Evolutionary conservation across 2,888 invertebrate genomes (phyloP), one percentile per base, ranked within the genome.

Genomic region (Patella depressa): DNA sequence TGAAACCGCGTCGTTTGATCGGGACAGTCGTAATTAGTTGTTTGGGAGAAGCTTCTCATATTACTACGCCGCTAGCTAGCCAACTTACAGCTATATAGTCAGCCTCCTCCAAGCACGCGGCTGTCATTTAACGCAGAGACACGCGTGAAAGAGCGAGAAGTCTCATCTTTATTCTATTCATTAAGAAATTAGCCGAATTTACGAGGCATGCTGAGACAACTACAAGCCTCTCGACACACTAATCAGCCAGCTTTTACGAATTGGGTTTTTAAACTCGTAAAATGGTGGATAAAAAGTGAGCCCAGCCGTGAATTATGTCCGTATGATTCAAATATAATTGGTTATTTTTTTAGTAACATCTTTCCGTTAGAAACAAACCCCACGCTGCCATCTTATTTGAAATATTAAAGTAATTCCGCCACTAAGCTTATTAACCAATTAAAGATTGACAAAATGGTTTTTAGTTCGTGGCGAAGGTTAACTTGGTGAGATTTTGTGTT

Each of bases 1-100:
- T 74, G 73, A 71, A 71, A 72, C 73, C 70, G 72, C 53, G 53
- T 45, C 76, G 76, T 76, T 76, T 76, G 76, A 76, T 72, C 76
- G 71, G 57, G 53, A 59, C 57, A 45, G 19, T 55, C 71, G 11
- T 76, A 76, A 76, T 76, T 76, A 76, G 76, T 72, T 57, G 72
- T 72, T 71, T 59, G 73, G 19, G 12, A 24, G 19, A 54, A 34
- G 45, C 54, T 55, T 24, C 17, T 55, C 71, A 54, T 53, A 73
- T 73, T 55, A 54, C 73, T n/a, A 5, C 73, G 45, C 55, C 73
- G 17, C 9, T 24, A n/a, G 54, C 54, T 53, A 53, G 53, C 19
- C 45, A 73, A 17, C 53, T 54, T 53, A 45, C 73, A 57, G 57
- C 73, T 57, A 57, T 29, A 15, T 53, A 54, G 73, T 54, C 54